Evolutionary conservation across 2,113 vertebrate species (phyloP), one percentile per base, ranked within the genome.

Genomic region (Brienomyrus brachyistius): DNA sequence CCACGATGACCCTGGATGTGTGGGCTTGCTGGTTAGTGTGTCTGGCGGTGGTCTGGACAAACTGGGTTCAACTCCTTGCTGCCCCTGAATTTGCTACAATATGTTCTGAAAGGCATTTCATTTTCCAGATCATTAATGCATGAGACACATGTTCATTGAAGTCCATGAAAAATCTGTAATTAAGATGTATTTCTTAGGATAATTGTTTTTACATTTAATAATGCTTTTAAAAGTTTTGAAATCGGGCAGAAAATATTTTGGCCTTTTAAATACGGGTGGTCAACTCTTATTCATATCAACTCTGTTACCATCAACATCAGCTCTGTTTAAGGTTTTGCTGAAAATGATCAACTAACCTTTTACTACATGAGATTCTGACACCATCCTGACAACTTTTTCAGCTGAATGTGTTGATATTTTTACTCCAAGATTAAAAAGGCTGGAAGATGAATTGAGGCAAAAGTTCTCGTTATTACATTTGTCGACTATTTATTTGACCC

Each of bases 41-140:
- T 17, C 23, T 59, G 86, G 23, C 51, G 59, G 35, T 87, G 85
- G 15, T 59, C 86, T 85, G 47, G 62, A 3, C 3, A 66, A 66
- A 3, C 62, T 66, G 9, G 3, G 3, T 27, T 66, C 23, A 50
- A 11, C n/a, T 50, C 83, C 83, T 87, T 31, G 51, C 27, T 87
- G 19, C 86, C 86, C 86, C 9, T 56, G 86, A 87, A 87, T 87
- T 87, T 87, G 52, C 51, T 87, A 87, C 51, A 87, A 87, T 87
- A 87, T 43, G 7, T 87, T 59, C 23, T 87, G 86, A 56, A 87
- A 87, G 86, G 27, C 9, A 27, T 85, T 85, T 51, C 48, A 50
- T 45, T 85, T 51, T 85, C 62, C 62, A 66, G 62, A 62, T 62
- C 59, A 62, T 19, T 59, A 59, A 59, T 59, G 54, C 54, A 59